Evolutionary conservation across 2,888 invertebrate genomes (phyloP).

Genomic region (Mylabris sibirica): DNA sequence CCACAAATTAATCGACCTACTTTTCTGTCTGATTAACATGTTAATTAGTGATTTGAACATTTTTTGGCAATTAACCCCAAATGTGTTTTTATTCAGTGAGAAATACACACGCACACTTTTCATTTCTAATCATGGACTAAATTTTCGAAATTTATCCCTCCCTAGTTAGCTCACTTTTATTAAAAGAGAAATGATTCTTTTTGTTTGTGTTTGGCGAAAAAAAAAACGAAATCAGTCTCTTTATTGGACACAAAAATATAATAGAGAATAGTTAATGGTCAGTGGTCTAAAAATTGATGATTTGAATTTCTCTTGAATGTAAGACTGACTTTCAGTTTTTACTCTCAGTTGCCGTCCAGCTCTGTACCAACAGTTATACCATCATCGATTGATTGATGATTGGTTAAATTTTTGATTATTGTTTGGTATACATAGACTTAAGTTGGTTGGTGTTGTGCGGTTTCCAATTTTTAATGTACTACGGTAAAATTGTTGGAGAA

Average conservation of each 20-base stretch:
- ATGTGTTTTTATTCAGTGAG: too few species aligned
- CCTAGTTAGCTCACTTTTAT: constrained; percentile 11
- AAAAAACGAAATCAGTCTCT: constrained; percentile 2
- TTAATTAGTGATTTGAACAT: too few species aligned
- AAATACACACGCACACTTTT: not conserved
- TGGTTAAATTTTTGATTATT: not conserved
- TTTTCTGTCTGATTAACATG: constrained; percentile 5
- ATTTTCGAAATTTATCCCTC: not conserved
- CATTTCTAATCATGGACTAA: not conserved
- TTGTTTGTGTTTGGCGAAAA: not conserved
- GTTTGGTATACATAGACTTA: not conserved
- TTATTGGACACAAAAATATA: constrained; percentile 46
- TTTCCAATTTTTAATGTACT: constrained; percentile 24
- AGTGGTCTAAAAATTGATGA: constrained; percentile 54
- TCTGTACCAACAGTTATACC: constrained; percentile 14
- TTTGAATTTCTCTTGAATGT: constrained; percentile 55
- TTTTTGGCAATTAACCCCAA: too few species aligned
- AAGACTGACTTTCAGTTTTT: constrained; percentile 51
- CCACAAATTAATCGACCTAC: constrained; percentile 18
- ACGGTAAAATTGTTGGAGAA: constrained; percentile 34
- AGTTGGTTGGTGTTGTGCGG: constrained; percentile 33
- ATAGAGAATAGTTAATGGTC: constrained; percentile 46
- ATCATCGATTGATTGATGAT: not conserved
- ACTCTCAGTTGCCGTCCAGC: constrained; percentile 51
- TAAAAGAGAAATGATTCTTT: constrained; percentile 36